Conservation (phyloP, 2,113 vertebrate species). For the Perca flavescens region DNA sequence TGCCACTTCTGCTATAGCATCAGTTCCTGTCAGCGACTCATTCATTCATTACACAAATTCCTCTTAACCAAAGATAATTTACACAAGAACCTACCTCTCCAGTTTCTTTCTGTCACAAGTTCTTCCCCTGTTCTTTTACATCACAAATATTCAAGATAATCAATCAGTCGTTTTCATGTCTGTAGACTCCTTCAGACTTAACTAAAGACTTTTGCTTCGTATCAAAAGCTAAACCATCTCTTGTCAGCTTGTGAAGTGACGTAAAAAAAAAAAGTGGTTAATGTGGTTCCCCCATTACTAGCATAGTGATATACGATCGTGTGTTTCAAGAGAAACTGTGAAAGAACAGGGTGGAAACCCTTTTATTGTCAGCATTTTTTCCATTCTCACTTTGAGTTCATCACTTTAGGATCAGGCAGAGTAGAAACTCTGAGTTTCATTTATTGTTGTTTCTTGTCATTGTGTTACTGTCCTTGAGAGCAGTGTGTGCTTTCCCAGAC, state of each 20-base stretch:
- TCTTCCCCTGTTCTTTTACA: neutral
- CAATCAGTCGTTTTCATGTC: neutral
- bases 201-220: neutral
- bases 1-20: neutral
- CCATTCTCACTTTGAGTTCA: neutral
- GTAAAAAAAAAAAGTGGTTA: slow-evolving; percentile 8
- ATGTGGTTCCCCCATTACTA: slow-evolving; percentile 40
- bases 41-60: slow-evolving; percentile 5
- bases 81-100: slow-evolving; percentile 14
- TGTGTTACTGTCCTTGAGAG: neutral
- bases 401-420: too few species aligned
- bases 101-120: neutral
- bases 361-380: neutral
- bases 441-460: neutral
- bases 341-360: slow-evolving; percentile 20
- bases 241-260: neutral
- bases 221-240: neutral
- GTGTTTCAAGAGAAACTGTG: neutral
- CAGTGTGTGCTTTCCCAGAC: slow-evolving; percentile 1
- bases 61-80: neutral
- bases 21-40: neutral
- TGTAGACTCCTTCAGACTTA: neutral
- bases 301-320: neutral
- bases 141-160: neutral
- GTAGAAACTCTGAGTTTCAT: too few species aligned